Conservation (phyloP, 1,140 invertebrate genomes). For the Heliothis subflexa region DNA sequence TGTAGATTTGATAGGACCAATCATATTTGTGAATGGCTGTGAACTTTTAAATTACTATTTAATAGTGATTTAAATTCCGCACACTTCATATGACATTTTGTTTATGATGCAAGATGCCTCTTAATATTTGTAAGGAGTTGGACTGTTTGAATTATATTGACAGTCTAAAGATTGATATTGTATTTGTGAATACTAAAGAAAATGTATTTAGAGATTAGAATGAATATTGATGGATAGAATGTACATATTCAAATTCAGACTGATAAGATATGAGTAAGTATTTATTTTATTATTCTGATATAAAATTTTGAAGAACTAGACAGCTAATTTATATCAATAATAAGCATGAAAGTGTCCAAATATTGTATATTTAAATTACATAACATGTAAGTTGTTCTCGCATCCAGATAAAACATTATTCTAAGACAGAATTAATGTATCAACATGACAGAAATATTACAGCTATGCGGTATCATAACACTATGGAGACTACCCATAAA, state of each 20-base stretch:
- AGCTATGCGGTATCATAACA: constrained; percentile 5
- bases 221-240: too few species aligned
- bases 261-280: too few species aligned
- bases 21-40: constrained; percentile 17
- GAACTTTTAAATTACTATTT: constrained; percentile 30
- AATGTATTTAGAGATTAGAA: too few species aligned
- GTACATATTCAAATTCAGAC: too few species aligned
- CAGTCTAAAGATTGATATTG: too few species aligned
- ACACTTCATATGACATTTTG: background rate
- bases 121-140: too few species aligned
- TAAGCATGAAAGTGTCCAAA: background rate
- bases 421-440: background rate
- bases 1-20: constrained; percentile 24
- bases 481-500: background rate
- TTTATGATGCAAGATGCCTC: background rate
- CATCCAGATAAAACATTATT: background rate
- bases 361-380: background rate
- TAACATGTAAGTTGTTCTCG: background rate
- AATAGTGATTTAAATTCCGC: constrained; percentile 1
- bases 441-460: constrained; percentile 36
- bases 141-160: too few species aligned
- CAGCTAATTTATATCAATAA: too few species aligned
- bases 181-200: too few species aligned
- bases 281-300: too few species aligned
- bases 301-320: too few species aligned